Evolutionary conservation across 2,888 invertebrate genomes (phyloP), one percentile per base, ranked within the genome.

Genomic region (Acleris emargana): DNA sequence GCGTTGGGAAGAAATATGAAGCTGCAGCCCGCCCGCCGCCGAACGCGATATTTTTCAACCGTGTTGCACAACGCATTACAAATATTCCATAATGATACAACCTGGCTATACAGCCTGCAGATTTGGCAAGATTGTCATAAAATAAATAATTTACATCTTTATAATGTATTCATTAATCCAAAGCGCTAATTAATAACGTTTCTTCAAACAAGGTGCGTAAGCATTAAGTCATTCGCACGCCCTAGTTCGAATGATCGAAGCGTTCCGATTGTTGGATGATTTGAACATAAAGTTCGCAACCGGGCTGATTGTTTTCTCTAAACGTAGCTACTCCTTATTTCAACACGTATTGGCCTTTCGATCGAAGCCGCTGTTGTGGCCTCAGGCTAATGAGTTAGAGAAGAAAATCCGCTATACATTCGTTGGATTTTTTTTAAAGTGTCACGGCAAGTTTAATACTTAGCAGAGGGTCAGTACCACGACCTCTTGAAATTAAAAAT

Each of bases 401-500:
- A 54, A 62, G 58, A 62, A 67, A 62, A 68, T 57, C 47, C 32
- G 49, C 49, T 67, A 38, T 9, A 59, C 50, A 54, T 66, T 61
- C 52, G 20, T 51, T 25, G 52, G 67, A 63, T 61, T 62, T 54
- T 18, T 52, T 47, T 59, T 38, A 20, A 60, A 55, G 59, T 62
- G 67, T 58, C 63, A 53, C 67, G 49, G 58, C 47, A 55, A 64
- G 58, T 69, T 58, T 55, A 38, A 43, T 61, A 51, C 51, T 58
- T 70, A 70, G 59, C 71, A 67, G 72, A 69, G 71, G 73, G 75
- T 79, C 76, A 76, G 63, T 64, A 61, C 61, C 69, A 52, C 69
- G 73, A 79, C 73, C 73, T 76, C 68, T 72, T 68, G 59, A 71
- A 77, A 80, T 79, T 76, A 73, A 77, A 78, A 75, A 71, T 66